phyloP scores from a whole-genome alignment of 1,140 invertebrate species.

The Thaumetopoea pityocampa region DNA sequence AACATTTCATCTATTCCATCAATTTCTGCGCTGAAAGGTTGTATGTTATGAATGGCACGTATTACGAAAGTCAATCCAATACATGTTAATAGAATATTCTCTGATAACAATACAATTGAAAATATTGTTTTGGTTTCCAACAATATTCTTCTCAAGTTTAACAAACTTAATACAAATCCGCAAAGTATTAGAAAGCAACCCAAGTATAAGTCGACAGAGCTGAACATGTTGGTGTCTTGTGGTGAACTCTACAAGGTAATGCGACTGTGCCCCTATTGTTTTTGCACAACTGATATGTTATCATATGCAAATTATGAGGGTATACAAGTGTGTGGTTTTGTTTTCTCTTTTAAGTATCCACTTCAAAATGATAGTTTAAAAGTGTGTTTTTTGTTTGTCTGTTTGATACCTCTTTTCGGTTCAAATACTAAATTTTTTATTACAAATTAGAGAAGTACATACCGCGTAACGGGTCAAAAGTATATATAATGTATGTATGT shows the following conservation, averaged over 20 bases:
- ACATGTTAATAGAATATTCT: constrained; percentile 55
- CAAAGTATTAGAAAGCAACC: constrained; percentile 51
- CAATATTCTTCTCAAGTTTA: constrained; percentile 49
- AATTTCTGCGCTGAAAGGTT: constrained; percentile 32
- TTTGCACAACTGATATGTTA: constrained; percentile 39
- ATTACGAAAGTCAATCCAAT: constrained; percentile 57
- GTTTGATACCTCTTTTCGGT: too few species aligned
- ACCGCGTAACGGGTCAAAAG: too few species aligned
- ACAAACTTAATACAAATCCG: constrained; percentile 52
- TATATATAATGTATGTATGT: too few species aligned
- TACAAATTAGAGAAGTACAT: too few species aligned
- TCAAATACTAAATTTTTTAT: too few species aligned
- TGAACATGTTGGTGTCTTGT: constrained; percentile 38
- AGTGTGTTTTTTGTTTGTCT: too few species aligned
- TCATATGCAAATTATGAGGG: constrained; percentile 67
- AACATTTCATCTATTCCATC: constrained; percentile 36
- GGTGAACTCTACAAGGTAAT: not conserved
- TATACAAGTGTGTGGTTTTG: too few species aligned
- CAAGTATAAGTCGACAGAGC: constrained; percentile 48
- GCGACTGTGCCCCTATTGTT: constrained; percentile 43
- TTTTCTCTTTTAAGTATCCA: too few species aligned
- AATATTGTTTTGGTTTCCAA: constrained; percentile 30
- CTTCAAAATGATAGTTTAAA: too few species aligned
- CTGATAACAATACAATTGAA: constrained; percentile 47
- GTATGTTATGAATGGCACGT: constrained; percentile 36